Percentiles rank a stretch among this genome's conserved stretches.
Conservation (phyloP, 2,797 vertebrate genomes). For the Pachyuromys duprasi region DNA sequence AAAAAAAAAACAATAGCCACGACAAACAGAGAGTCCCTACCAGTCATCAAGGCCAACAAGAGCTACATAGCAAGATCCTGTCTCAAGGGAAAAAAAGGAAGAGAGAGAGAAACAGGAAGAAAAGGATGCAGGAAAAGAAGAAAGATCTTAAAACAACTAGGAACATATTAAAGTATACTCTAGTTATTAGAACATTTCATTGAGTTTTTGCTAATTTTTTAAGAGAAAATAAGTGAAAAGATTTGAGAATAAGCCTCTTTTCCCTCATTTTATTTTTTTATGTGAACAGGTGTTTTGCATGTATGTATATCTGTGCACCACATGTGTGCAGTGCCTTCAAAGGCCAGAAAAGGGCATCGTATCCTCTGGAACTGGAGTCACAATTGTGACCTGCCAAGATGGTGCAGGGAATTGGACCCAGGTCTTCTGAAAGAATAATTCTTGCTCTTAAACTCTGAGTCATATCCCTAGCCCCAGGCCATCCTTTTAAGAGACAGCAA, state of each 20-base stretch:
- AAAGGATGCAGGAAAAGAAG: too few relatives aligned
- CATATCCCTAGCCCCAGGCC: neutral
- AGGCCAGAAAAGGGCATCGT: neutral
- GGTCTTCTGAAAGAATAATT: neutral
- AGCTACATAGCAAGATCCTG: neutral
- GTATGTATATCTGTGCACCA: neutral
- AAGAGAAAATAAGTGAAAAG: neutral
- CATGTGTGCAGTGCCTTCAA: neutral
- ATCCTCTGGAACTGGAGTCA: neutral
- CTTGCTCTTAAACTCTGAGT: neutral
- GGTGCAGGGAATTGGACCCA: neutral
- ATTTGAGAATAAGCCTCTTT: conserved; percentile 3
- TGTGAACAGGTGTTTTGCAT: neutral
- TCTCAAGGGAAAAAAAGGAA: neutral
- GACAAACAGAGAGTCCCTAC: conserved; percentile 6
- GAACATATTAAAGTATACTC: neutral
- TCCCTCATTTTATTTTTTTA: neutral
- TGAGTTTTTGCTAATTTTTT: neutral
- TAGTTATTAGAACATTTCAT: neutral
- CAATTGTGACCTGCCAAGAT: neutral
- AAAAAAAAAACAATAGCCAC: neutral
- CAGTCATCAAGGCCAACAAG: neutral
- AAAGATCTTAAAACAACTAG: neutral
- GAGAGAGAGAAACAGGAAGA: too few relatives aligned
- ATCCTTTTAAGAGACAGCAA: neutral